A percentile compares a stretch with the other conserved stretches of the same genome.
Conservation (phyloP, 2,797 vertebrate species). For the Malurus splendens region DNA sequence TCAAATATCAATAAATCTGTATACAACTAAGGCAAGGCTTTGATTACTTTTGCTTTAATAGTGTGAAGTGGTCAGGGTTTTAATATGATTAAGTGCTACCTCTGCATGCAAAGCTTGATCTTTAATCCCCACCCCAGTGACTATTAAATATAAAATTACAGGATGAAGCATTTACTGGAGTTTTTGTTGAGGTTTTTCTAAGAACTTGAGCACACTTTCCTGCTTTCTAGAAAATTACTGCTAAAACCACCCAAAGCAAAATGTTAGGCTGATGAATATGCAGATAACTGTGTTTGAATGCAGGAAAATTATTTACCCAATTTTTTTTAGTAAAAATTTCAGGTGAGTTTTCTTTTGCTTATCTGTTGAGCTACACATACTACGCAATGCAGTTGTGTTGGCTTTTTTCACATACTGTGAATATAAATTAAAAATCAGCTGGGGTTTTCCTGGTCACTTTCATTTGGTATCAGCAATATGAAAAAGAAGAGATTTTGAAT, state of each 20-base stretch:
- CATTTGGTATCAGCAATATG: background rate
- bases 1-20: background rate
- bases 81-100: background rate
- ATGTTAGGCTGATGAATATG: background rate
- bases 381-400: background rate
- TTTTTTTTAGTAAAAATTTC: background rate
- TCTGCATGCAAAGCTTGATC: background rate
- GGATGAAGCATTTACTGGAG: background rate
- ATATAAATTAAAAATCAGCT: background rate
- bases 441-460: background rate
- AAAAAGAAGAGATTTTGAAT: background rate
- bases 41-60: background rate
- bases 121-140: background rate
- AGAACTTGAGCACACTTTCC: background rate
- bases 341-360: background rate
- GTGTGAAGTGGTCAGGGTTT: background rate
- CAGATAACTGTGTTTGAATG: background rate
- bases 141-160: background rate
- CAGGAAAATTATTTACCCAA: background rate
- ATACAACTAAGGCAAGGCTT: background rate
- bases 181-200: background rate
- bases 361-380: background rate
- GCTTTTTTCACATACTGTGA: background rate
- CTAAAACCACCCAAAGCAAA: constrained; percentile 25
- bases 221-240: background rate